Base-by-base conservation (phyloP, 1,140 invertebrate species). In the Megalopta genalis region DNA sequence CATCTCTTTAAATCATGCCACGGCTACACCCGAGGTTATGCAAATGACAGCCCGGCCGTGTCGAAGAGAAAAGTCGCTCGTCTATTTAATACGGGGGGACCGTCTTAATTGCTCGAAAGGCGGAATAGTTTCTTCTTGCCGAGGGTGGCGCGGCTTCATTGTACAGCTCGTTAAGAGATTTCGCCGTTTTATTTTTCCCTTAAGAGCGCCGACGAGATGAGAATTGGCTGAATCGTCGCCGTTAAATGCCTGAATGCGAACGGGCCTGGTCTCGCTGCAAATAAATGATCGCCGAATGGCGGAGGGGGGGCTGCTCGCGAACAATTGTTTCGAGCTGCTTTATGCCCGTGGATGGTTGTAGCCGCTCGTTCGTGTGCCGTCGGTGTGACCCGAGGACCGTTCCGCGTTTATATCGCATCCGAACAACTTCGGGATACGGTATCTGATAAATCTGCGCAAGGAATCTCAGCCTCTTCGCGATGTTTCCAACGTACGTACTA, bases 1-100 rank as follows among this genome's bases (percentile, higher is more conserved):
- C 59, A 21, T 32, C 66, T 66, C 60, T 77, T 73, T 85, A 77
- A 85, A 85, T 85, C 76, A 62, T 66, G 49, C 32, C 39, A 32
- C 42, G 18, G 37, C 68, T 54, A 62, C 54, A 63, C 10, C 18
- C 57, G 42, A 21, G 42, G 57, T 72, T 72, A 85, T 84, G 72
- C 72, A 81, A 67, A 83, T 72, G 60, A 66, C 70, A 75, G 37
- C 25, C 60, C 60, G n/a, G 23, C 63, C 27, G 64, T 80, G 57
- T 52, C 52, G 66, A 71, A 68, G 27, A 70, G 73, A 85, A 57
- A 80, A 83, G 57, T 77, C 72, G 42, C 27, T 68, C 83, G 82
- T 76, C 64, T 76, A 49, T 80, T 84, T 69, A 73, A 52, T 42
- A 59, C 57, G 37, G 32, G 32, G 32, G 32, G 32, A 12, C 64